phyloP scores from a whole-genome alignment of 2,888 invertebrate species.

The Acrobasis repandana region DNA sequence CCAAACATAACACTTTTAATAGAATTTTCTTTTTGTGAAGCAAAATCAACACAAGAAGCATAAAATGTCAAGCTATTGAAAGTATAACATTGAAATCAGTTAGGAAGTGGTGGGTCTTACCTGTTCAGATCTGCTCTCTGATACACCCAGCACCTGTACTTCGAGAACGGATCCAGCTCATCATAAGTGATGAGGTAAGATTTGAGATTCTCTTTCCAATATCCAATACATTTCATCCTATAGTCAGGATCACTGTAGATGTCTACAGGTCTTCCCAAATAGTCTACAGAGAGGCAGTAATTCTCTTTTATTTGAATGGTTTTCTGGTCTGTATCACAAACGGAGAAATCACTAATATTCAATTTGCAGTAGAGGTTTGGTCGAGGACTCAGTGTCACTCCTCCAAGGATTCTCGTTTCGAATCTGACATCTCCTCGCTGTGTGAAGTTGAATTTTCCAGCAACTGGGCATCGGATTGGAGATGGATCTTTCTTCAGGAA shows the following conservation, averaged over 20 bases:
- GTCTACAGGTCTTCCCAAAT: constrained; percentile 96
- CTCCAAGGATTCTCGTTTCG: constrained; percentile 96
- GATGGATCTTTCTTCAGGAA: constrained; percentile 94
- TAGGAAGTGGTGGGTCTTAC: constrained; percentile 55
- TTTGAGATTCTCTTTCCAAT: constrained; percentile 98
- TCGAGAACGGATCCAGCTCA: constrained; percentile 96
- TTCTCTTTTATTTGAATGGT: constrained; percentile 97
- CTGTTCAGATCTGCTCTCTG: constrained; percentile 96
- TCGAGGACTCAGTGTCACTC: constrained; percentile 96
- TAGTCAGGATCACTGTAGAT: constrained; percentile 98
- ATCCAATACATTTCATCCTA: constrained; percentile 98
- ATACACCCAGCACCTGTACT: constrained; percentile 99
- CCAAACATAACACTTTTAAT: no score
- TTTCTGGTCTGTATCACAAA: constrained; percentile 97
- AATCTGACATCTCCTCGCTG: constrained; percentile 96
- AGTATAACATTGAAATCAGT: no score
- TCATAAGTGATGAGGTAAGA: constrained; percentile 98
- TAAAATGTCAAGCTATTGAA: no score
- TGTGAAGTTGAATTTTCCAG: constrained; percentile 97
- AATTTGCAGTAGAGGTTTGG: constrained; percentile 96
- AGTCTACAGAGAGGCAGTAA: constrained; percentile 98
- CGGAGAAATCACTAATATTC: constrained; percentile 97
- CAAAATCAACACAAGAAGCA: no score
- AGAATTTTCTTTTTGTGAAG: no score
- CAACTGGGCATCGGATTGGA: constrained; percentile 96